Evolutionary conservation across 2,888 invertebrate genomes (phyloP), one percentile per base, ranked within the genome.

Genomic region (Cetonia aurata): DNA sequence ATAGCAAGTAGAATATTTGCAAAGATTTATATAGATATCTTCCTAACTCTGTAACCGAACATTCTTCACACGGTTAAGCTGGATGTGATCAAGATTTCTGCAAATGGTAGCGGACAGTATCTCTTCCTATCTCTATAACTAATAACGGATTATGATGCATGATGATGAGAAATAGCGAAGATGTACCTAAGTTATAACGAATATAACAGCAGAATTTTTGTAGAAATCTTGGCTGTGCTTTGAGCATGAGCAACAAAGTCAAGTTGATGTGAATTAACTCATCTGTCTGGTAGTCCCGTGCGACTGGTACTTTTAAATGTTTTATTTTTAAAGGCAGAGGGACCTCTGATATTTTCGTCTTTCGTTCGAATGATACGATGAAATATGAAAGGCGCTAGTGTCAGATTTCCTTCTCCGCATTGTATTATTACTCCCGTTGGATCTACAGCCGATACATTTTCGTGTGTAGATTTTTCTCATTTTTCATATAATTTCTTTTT

Each of bases 241-340:
- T 80, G 78, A 76, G 82, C 81, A 82, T 83, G 82, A 78, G 78
- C 81, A n/a, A n/a, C n/a, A 81, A 83, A 82, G 77, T 81, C 81
- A 81, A 82, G 80, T 82, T 82, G 79, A 77, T 77, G 75, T 78
- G 72, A 71, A 69, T 69, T 77, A 74, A 78, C 83, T 85, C 85
- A 83, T 85, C 85, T 86, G 84, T 84, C 85, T 82, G 83, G 83
- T 80, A 81, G 80, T 78, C 78, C 85, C 83, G 84, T 84, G 81
- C 83, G 82, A 80, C 77, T 83, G 84, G 73, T 72, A 71, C 70
- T 73, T 66, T 57, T 46, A 65, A 55, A n/a, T n/a, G n/a, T n/a
- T n/a, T n/a, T 25, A 4, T 25, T 55, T 59, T 70, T 76, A 73
- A 67, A 56, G 44, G 25, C 76, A 79, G 79, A 81, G 78, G 76